Base-by-base conservation (phyloP, 2,888 invertebrate genomes). In the Lacanobia wlatinum region DNA sequence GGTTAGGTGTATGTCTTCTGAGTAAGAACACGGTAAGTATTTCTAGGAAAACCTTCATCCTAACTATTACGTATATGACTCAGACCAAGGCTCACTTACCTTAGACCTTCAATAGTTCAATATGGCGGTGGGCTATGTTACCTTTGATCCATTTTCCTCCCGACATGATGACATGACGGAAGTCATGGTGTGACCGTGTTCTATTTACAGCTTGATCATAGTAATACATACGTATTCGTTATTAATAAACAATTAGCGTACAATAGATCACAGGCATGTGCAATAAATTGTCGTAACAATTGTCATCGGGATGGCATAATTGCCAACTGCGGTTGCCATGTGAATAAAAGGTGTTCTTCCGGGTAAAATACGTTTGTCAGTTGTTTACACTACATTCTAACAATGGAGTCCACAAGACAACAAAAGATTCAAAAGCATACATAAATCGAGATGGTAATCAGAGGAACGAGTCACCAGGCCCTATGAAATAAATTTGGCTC, bases 81-180 rank as follows among this genome's bases (percentile, higher is more conserved):
- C 4, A 52, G 0, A 52, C 23, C 58, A 59, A 65, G 64, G 72
- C 53, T 38, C 12, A 53, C 28, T 0, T 38, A 53, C 12, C 10
- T 34, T n/a, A 18, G 48, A 59, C 79, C 79, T 79, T 80, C 52
- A 56, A 56, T n/a, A 18, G 63, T 75, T 79, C 75, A 63, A 65
- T 18, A 5, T 18, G 7, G 66, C 28, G 43, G 14, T 34, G 46
- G 46, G 18, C 50, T 7, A 16, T 2, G 18, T 23, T 55, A 48
- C 60, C n/a, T 40, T 18, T 21, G 12, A 59, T 40, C 52, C 23
- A 64, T 79, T 78, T 76, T 70, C 80, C 78, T 80, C 50, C 28
- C 2, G 14, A 40, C 60, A 50, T n/a, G 43, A 40, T 40, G 50
- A 48, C 60, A 50, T 52, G 18, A 60, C 61, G 80, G 82, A 82